phyloP scores from a whole-genome alignment of 2,888 invertebrate species.

The Conomelus anceps region DNA sequence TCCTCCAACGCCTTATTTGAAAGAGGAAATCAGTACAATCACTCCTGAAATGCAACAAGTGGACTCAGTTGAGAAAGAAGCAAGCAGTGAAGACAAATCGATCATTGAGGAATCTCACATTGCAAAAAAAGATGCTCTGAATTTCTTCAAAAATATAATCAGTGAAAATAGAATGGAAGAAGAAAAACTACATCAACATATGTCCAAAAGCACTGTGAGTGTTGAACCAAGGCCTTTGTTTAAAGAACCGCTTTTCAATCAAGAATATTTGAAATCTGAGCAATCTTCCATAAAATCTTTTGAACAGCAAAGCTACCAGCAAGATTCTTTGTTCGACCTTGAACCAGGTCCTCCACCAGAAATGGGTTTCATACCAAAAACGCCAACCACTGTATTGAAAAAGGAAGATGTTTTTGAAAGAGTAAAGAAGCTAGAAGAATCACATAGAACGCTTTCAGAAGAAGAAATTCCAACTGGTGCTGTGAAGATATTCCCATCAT shows the following conservation, averaged over 20 bases:
- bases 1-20: not conserved
- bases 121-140: constrained; percentile 56
- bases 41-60: not conserved
- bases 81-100: constrained; percentile 14
- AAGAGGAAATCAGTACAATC: not conserved
- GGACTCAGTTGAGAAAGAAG: not conserved
- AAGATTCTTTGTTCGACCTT: constrained; percentile 43
- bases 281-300: not conserved
- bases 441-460: constrained; percentile 47
- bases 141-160: constrained; percentile 59
- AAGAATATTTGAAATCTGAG: not conserved
- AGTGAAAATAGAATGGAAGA: constrained; percentile 44
- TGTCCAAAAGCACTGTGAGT: not conserved
- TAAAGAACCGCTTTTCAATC: not conserved
- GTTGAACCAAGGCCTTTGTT: not conserved
- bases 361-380: constrained; percentile 55
- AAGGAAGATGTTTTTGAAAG: constrained; percentile 51
- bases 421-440: constrained; percentile 54
- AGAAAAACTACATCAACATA: constrained; percentile 22
- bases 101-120: constrained; percentile 43
- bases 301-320: not conserved
- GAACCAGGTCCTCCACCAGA: constrained; percentile 65
- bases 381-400: constrained; percentile 41
- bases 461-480: constrained; percentile 53
- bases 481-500: constrained; percentile 45